Base-by-base conservation (phyloP, 2,113 vertebrate species). In the Pygoscelis adeliae region DNA sequence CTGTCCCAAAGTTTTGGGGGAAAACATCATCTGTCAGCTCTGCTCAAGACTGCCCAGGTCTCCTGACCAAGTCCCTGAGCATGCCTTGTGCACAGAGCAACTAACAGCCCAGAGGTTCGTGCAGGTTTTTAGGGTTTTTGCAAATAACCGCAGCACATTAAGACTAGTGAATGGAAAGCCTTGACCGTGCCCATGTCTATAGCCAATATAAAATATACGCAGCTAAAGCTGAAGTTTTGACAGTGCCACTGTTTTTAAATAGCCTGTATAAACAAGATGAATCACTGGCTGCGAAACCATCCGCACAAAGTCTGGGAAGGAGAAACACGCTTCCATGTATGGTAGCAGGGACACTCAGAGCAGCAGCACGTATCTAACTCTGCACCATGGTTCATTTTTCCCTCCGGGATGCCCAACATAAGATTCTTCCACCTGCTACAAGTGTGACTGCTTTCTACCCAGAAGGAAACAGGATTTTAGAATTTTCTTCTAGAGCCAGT, bases 81-180 rank as follows among this genome's bases (percentile, higher is more conserved):
- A 0, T 2, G 18, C 20, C 38, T 56, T 13, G 47, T 5, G 44
- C 32, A 16, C 0, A 8, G n/a, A 42, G 65, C 44, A 40, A 30
- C 17, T 9, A 21, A 6, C 42, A 87, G 40, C 19, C 55, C 62
- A 5, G 29, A 30, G 46, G 20, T 25, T 14, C 0, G 0, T 0
- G 49, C 49, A 77, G 79, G 25, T 34, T 25, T 63, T 3, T 8
- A 59, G 52, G 63, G 38, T 50, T 40, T 79, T 26, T 70, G 76
- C 16, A 50, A 56, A 15, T 5, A 47, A 2, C 32, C 0, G 0
- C 40, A 52, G 19, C 38, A 15, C 9, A 4, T 1, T 1, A 52
- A 58, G 58, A 49, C 46, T 5, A 34, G 32, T 19, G 47, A 46
- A 56, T 4, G 47, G 59, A 49, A 36, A 74, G 50, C 47, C 67